Evolutionary conservation across 1,140 invertebrate genomes (phyloP), one percentile per base, ranked within the genome.

Genomic region (Gryllus bimaculatus): DNA sequence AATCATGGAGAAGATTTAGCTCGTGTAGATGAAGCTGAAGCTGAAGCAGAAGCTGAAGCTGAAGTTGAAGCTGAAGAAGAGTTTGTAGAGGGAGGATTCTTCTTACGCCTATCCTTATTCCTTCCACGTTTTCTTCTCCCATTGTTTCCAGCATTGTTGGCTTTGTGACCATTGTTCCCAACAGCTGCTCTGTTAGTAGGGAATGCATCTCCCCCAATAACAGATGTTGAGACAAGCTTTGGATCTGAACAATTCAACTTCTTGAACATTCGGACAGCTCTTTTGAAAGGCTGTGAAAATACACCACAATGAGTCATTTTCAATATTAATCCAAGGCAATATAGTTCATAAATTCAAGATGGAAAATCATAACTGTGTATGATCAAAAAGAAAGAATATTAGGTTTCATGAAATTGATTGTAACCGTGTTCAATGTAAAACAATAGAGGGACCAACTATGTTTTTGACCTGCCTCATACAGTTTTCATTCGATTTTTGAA

Each of bases 211-310:
- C 79, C 80, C 0, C 80, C 83, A 54, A 84, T 83, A 18, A 85
- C 83, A 12, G 83, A 84, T 79, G 82, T 81, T n/a, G 84, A 85
- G 7, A 87, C 83, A 18, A 84, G 82, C 80, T 85, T 84, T 5
- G 86, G 86, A 82, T 87, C 85, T 6, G 85, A 86, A 80, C 87
- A 88, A 82, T 87, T 85, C 76, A 88, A 83, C 74, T 83, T 84
- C 80, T 85, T 84, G 81, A 88, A 87, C 80, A 85, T 86, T 79
- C 83, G 81, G 7, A 87, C 83, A 5, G 87, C 86, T 82, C 83
- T 84, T 74, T 85, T 85, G 78, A 87, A 84, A 8, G 85, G 81
- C 83, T 86, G 80, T 10, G 81, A 83, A 48, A 20, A 75, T 77
- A 79, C 39, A 39, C 39, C 15, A 54, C 7, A 73, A 20, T 26